Base-by-base conservation (phyloP, 2,797 vertebrate species). In the Falco cherrug region DNA sequence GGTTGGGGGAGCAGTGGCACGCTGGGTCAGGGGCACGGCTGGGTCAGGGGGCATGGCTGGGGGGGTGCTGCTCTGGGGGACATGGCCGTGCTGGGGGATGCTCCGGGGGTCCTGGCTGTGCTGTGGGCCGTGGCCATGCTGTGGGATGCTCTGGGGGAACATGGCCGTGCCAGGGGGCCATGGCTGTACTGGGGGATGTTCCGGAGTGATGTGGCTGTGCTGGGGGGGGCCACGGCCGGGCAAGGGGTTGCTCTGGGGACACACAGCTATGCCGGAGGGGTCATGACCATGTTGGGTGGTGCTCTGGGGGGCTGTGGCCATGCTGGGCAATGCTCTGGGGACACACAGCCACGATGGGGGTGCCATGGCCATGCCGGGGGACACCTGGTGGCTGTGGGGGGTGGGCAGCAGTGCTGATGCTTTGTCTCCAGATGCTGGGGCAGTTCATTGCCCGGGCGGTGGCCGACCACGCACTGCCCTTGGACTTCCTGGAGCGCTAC, bases 401-500 rank as follows among this genome's bases (percentile, higher is more conserved):
- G 18, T 9, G 4, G 33, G 28, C 3, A 6, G 24, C 24, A 28
- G 33, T 1, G 10, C 39, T 79, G 65, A 69, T 2, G 1, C 53
- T 17, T 26, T 17, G 1, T 35, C 60, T 64, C 22, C 97, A 99
- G 99, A 99, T 99, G 98, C 97, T 99, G 48, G 99, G 99, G n/a
- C 99, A 99, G 98, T 99, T 99, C 91, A 98, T 99, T 12, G 99
- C 99, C 75, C 97, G 99, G 94, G 99, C 98, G 28, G 98, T 99
- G 67, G 99, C 99, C 0, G 99, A 99, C 97, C 99, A 99, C 13
- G 98, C 98, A 68, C 98, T 99, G 53, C 98, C 98, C 7, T 98
- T 99, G 97, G 97, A 98, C 50, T 99, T 99, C 95, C 97, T 99
- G 80, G 98, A 98, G 95, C 98, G 97, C 92, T 99, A 99, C 97